These are phyloP conservation scores for Argyrosomus japonicus DNA, from an alignment of 2,113 vertebrate species.

Conservation along the genomic window DNA sequence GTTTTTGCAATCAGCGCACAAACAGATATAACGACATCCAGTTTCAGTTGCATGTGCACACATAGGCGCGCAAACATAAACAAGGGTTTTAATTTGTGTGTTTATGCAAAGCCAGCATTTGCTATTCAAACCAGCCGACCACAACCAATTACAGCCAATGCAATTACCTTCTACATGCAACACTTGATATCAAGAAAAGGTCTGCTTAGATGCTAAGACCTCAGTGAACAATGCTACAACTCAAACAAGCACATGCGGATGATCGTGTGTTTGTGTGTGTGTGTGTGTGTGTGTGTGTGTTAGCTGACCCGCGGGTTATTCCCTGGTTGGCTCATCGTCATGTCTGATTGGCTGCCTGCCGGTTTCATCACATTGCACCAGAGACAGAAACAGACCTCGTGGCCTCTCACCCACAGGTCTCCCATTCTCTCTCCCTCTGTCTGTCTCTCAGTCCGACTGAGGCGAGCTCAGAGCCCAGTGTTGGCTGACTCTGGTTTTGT, in stretches of 20 bases:
- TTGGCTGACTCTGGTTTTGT: conserved; percentile 73
- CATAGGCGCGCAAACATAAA: conserved; percentile 56
- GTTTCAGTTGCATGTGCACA: conserved; percentile 12
- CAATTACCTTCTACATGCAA: conserved; percentile 78
- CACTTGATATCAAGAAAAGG: conserved; percentile 72
- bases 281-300: conserved; percentile 26
- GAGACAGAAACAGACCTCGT: conserved; percentile 77
- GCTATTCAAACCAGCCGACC: conserved; percentile 69
- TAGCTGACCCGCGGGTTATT: conserved; percentile 75
- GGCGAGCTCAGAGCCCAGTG: conserved; percentile 48
- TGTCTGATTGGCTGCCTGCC: conserved; percentile 78
- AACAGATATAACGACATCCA: not conserved
- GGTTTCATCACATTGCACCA: conserved; percentile 80
- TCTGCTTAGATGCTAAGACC: conserved; percentile 46
- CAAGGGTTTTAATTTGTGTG: conserved; percentile 68
- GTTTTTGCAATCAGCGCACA: conserved; percentile 19
- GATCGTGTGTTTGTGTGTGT: conserved; percentile 19
- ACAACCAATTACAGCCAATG: conserved; percentile 77
- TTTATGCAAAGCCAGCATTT: conserved; percentile 78
- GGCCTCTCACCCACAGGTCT: conserved; percentile 75
- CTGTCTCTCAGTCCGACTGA: conserved; percentile 48
- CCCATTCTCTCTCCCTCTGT: conserved; percentile 29
- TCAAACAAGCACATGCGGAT: conserved; percentile 39
- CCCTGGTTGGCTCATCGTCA: conserved; percentile 69
- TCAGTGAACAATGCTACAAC: conserved; percentile 50